Evolutionary conservation across 2,113 vertebrate species (phyloP), one percentile per base, ranked within the genome.

Genomic region (Mustela nigripes): DNA sequence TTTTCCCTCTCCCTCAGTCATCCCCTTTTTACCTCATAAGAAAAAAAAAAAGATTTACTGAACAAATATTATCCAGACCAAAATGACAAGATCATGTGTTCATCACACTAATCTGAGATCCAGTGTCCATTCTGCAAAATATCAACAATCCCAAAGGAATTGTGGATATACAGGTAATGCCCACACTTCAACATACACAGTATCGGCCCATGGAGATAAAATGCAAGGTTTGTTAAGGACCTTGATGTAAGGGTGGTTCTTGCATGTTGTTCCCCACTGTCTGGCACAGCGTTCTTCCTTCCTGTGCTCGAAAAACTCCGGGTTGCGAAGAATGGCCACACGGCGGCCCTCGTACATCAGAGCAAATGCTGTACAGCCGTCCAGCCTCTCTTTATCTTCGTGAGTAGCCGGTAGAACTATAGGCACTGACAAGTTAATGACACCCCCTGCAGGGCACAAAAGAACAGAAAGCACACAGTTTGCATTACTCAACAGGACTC

Each of bases 241-340:
- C 99, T 99, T 99, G 97, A 99, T 99, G 97, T 99, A 99, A 1
- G 99, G 99, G 97, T 99, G 99, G 21, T 99, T 99, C 97, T 99
- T 99, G 99, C 99, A 99, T 0, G 99, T 99, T 0, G 99, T 99
- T 67, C 99, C 99, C 99, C 99, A 99, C 74, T 99, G 99, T 65
- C 99, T 98, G 71, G 99, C 99, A 91, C 99, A 99, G 45, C 99
- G 99, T 48, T 99, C 99, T 95, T 99, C 99, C 94, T 99, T 99
- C 97, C 99, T 98, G 96, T 99, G 99, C 91, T 99, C 99, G 0
- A 99, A 99, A 98, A 99, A 99, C 93, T 99, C 99, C 0, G 99
- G 99, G 95, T 99, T 99, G 45, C 99, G 99, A 7, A 99, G 99
- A 97, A 99, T 99, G 91, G 99, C 99, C 73, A 99, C 99, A 0